A percentile compares a stretch with the other conserved stretches of the same genome.
phyloP scores from a whole-genome alignment of 2,113 vertebrate genomes.

The Panurus biarmicus region DNA sequence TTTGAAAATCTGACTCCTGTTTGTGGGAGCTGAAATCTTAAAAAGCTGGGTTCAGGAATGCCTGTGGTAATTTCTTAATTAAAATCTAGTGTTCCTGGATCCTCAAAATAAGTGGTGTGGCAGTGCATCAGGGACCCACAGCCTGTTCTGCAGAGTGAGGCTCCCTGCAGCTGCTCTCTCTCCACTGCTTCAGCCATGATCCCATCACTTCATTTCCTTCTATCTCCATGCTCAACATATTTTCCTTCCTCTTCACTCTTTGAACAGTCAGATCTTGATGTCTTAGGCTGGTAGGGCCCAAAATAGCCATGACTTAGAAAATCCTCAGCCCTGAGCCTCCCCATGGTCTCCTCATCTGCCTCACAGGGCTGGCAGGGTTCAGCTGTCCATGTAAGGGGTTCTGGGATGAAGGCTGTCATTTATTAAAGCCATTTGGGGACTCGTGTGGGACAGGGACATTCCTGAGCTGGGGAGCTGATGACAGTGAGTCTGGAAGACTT shows the following conservation, averaged over 20 bases:
- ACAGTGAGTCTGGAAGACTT: conserved; percentile 24
- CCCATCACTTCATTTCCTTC: not conserved
- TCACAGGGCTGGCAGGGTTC: not conserved
- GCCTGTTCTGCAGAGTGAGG: not conserved
- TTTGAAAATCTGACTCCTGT: not conserved
- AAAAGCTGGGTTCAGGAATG: not conserved
- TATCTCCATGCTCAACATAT: not conserved
- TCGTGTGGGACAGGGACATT: not conserved
- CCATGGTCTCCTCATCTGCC: not conserved
- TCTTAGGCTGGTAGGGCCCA: not conserved
- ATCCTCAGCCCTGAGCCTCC: not conserved
- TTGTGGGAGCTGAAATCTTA: not conserved
- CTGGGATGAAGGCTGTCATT: not conserved
- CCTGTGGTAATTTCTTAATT: not conserved
- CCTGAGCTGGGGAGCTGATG: not conserved
- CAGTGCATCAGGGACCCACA: not conserved
- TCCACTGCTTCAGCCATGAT: not conserved
- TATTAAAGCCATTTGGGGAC: conserved; percentile 32
- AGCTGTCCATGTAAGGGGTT: not conserved
- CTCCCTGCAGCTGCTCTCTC: not conserved
- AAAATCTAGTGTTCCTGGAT: not conserved
- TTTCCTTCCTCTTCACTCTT: not conserved
- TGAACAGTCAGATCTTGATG: not conserved
- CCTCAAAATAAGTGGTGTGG: not conserved
- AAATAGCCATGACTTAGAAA: not conserved